Percentiles rank a stretch among this genome's conserved stretches.
Evolutionary conservation across 2,113 vertebrate species (phyloP).

Genomic region (Parotia lawesii): DNA sequence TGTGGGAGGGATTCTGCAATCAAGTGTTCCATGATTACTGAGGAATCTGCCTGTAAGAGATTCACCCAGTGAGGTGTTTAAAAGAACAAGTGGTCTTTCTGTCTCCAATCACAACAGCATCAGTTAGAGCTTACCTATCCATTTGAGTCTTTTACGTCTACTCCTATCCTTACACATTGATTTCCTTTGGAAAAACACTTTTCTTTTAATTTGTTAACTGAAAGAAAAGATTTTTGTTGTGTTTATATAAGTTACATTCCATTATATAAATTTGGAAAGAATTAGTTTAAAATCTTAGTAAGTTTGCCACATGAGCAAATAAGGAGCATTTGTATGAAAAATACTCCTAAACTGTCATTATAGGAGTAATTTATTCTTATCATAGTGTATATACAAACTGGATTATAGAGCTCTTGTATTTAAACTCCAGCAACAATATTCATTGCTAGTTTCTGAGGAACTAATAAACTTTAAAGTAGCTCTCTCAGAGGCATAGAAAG

Average conservation of each 20-base stretch:
- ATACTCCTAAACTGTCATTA: not conserved
- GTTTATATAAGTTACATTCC: not conserved
- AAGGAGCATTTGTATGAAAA: not conserved
- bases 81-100: not conserved
- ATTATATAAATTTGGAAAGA: not conserved
- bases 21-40: not conserved
- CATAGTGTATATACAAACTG: not conserved
- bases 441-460: not conserved
- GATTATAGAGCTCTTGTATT: not conserved
- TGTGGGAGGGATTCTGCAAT: not conserved
- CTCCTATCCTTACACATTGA: not conserved
- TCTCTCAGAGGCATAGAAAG: not conserved
- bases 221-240: not conserved
- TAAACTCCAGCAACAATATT: not conserved
- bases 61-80: not conserved
- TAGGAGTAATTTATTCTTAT: not conserved
- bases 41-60: not conserved
- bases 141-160: not conserved
- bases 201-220: conserved; percentile 13
- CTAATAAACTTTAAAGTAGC: not conserved
- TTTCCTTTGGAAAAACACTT: conserved; percentile 20
- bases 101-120: not conserved
- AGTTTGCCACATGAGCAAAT: not conserved
- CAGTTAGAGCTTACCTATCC: not conserved
- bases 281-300: not conserved